Evolutionary conservation across 2,113 vertebrate species (phyloP).

Genomic region (Clarias batrachus): DNA sequence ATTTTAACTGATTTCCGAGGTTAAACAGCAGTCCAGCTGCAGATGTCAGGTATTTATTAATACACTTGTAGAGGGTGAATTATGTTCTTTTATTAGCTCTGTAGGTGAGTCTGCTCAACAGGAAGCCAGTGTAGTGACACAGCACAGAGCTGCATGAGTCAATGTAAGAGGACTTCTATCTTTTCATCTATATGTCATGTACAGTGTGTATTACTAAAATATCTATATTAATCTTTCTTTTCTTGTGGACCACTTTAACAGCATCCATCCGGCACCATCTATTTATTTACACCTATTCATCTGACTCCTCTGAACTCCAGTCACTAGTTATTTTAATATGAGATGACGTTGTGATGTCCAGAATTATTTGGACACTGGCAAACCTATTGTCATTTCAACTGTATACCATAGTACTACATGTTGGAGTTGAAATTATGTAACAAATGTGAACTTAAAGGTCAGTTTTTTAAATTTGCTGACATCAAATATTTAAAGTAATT

Average conservation of each 20-base stretch:
- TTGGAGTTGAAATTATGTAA: too few relatives aligned
- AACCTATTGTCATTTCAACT: too few relatives aligned
- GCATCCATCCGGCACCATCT: not conserved
- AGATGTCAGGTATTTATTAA: not conserved
- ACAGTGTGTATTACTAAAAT: not conserved
- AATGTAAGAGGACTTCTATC: not conserved
- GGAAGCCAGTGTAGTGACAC: not conserved
- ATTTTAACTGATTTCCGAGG: not conserved
- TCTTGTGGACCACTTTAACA: not conserved
- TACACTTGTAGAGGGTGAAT: not conserved
- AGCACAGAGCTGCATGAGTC: not conserved
- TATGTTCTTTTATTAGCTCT: not conserved
- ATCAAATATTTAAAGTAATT: too few relatives aligned
- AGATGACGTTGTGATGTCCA: too few relatives aligned
- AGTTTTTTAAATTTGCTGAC: too few relatives aligned
- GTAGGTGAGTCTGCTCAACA: not conserved
- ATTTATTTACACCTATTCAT: not conserved
- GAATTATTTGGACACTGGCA: too few relatives aligned
- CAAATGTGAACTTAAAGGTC: too few relatives aligned
- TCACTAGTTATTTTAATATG: too few relatives aligned
- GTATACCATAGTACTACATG: too few relatives aligned
- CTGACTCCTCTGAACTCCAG: too few relatives aligned
- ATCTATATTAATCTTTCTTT: not conserved
- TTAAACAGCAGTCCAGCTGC: not conserved
- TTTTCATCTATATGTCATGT: not conserved